Evolutionary conservation across 2,113 vertebrate genomes (phyloP), one percentile per base, ranked within the genome.

Genomic region (Tringa solitaria): DNA sequence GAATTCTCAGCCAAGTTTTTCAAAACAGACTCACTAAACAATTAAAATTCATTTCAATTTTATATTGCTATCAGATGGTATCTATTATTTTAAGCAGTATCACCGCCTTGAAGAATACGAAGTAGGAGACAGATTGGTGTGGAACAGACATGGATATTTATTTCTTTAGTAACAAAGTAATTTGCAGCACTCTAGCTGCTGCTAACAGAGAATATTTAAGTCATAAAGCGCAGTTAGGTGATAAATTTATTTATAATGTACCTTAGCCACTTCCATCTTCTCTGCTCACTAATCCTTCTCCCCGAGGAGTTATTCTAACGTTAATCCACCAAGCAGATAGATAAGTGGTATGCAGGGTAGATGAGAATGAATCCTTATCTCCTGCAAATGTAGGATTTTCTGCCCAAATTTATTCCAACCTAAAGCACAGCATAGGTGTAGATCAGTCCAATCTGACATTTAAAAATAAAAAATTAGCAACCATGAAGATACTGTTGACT

Each of bases 241-340:
- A 93, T 96, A 79, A 51, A 93, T 82, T 82, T 95, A 82, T 91
- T 95, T 93, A 82, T 89, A 63, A 94, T 57, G 39, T 82, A 76
- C 57, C 45, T 63, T 87, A 81, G 53, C 69, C 33, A 57, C 17
- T 79, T 85, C 35, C 50, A 65, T 50, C 41, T 67, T 80, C 72
- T 78, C 46, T 78, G 26, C 43, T 95, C 45, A 45, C 65, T 87
- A 78, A 93, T 91, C 69, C 76, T 83, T 54, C 50, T 85, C 61
- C 48, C 37, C 4, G 17, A 70, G 48, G 81, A 95, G 21, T 64
- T 64, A 83, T 33, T 86, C 86, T 77, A 63, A 67, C 84, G 91
- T 93, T 92, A 90, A 92, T 77, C 73, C 69, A 43, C 73, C 56
- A 28, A 81, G 60, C 7, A 91, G 56, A 84, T 35, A 91, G n/a